A percentile compares a stretch with the other conserved stretches of the same genome.
Evolutionary conservation across 35 echinoderm and acorn worm species (phyloP).

Genomic region (Ophioderma brevispina): DNA sequence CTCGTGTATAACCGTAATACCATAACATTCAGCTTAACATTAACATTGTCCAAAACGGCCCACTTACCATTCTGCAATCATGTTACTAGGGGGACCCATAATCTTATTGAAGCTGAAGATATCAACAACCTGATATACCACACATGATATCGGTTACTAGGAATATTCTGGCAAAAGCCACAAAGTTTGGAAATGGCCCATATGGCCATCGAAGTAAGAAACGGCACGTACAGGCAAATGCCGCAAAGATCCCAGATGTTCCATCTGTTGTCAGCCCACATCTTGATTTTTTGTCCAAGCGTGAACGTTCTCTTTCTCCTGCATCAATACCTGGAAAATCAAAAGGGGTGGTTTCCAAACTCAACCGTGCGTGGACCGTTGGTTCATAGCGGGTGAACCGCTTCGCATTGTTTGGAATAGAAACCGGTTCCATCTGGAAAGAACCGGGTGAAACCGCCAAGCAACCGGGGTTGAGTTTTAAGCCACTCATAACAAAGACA

Average conservation of each 20-base stretch:
- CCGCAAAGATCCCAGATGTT: constrained; percentile 79
- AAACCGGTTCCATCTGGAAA: no score
- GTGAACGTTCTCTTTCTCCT: constrained; percentile 67
- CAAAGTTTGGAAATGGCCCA: not conserved
- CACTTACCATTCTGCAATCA: constrained; percentile 93
- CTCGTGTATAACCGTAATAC: no score
- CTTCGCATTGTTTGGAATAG: no score
- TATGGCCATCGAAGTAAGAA: constrained; percentile 12
- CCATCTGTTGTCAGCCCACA: constrained; percentile 82
- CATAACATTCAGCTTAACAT: no score
- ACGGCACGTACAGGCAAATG: constrained; percentile 46
- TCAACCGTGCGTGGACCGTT: no score
- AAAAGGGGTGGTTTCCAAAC: no score
- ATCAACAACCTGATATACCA: constrained; percentile 92
- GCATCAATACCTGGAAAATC: constrained; percentile 61
- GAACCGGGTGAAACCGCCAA: no score
- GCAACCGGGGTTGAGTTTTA: no score
- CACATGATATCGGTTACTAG: constrained; percentile 71
- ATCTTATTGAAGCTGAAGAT: constrained; percentile 83
- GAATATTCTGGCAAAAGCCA: constrained; percentile 37
- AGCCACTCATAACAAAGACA: no score
- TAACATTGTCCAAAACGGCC: not conserved
- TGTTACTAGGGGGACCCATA: constrained; percentile 87
- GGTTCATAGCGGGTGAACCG: no score
- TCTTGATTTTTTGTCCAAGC: constrained; percentile 59